A percentile compares a stretch with the other conserved stretches of the same genome.
These are phyloP conservation scores for Notechis scutatus DNA, from an alignment of 2,113 vertebrate genomes.

Conservation along the genomic window DNA sequence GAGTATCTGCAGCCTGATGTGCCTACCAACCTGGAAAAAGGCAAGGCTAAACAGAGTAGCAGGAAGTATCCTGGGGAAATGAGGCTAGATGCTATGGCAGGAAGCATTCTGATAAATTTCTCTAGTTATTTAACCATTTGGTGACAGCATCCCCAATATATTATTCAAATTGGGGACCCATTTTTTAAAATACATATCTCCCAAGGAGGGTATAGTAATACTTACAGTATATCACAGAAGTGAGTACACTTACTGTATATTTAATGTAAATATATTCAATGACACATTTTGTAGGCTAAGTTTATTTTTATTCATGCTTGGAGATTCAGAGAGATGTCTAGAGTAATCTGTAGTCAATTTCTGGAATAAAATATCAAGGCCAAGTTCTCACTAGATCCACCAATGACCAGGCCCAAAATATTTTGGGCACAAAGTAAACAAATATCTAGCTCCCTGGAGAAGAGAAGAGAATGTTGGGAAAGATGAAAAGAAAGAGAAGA, in stretches of 20 bases:
- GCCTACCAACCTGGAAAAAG: not conserved
- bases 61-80: not conserved
- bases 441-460: not conserved
- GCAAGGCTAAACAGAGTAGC: not conserved
- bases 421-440: not conserved
- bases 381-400: not conserved
- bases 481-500: not conserved
- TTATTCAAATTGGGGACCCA: not conserved
- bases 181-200: not conserved
- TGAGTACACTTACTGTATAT: too few species aligned
- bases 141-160: not conserved
- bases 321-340: not conserved
- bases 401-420: not conserved
- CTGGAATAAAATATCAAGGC: not conserved
- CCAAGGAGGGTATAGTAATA: not conserved
- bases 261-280: not conserved
- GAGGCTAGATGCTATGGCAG: not conserved
- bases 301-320: not conserved
- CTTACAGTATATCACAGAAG: not conserved
- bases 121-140: not conserved
- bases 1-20: not conserved
- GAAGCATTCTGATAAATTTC: not conserved
- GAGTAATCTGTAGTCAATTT: not conserved
- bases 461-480: not conserved
- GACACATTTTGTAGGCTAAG: not conserved